phyloP scores from a whole-genome alignment of 2,113 vertebrate genomes.

The Oophaga pumilio region DNA sequence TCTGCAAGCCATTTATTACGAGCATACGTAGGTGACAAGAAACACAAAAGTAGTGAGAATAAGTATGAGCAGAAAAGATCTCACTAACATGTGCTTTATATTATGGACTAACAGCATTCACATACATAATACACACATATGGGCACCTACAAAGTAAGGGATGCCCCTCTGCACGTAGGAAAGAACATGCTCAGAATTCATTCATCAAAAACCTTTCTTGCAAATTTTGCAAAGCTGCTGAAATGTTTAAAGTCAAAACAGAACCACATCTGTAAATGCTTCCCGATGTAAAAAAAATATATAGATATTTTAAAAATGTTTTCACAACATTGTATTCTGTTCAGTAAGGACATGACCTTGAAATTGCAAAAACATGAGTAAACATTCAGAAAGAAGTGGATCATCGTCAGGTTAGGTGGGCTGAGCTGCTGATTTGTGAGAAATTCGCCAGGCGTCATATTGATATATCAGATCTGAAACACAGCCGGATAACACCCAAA shows the following conservation, averaged over 20 bases:
- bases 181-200: background rate
- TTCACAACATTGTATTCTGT: conserved; percentile 10
- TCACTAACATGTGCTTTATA: background rate
- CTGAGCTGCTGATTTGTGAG: background rate
- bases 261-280: conserved; percentile 7
- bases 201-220: background rate
- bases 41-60: too few species aligned
- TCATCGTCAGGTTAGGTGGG: background rate
- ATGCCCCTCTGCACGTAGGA: background rate
- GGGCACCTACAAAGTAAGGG: background rate
- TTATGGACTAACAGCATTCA: background rate
- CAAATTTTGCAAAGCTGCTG: background rate
- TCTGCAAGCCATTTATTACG: too few species aligned
- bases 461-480: background rate
- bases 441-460: background rate
- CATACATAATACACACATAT: background rate
- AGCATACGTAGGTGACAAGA: too few species aligned
- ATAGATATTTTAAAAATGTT: background rate
- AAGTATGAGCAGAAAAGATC: too few species aligned
- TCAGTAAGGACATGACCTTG: conserved; percentile 26
- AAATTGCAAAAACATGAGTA: conserved; percentile 25
- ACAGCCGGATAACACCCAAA: background rate
- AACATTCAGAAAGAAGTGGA: conserved; percentile 7
- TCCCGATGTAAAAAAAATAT: background rate
- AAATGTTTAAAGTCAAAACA: background rate